Evolutionary conservation across 2,888 invertebrate species (phyloP), one percentile per base, ranked within the genome.

Genomic region (Nysson spinosus): DNA sequence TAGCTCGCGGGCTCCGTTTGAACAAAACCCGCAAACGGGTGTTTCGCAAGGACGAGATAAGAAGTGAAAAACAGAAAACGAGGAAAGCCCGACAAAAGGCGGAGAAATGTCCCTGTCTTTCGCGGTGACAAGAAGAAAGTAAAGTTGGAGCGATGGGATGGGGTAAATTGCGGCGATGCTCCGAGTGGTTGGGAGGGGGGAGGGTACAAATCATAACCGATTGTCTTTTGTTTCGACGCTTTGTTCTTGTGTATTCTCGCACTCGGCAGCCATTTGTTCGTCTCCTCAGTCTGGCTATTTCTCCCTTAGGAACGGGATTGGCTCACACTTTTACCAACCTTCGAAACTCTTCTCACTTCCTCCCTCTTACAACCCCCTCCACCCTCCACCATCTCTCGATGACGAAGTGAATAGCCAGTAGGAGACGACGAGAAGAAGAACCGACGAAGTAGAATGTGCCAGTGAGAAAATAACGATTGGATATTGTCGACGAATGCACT

Each of bases 141-240:
- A 6, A 22, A 26, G n/a, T n/a, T 24, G 26, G 39, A 30, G 40
- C 24, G 47, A 30, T 4, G 17, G 40, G 32, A 9, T 16, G 24
- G 39, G 54, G 64, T 51, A 55, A 61, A 56, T 24, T 54, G 30
- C 42, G 43, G 32, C 26, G 54, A 32, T 52, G 62, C 57, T 42
- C 39, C n/a, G n/a, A n/a, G n/a, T n/a, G n/a, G n/a, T n/a, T n/a
- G n/a, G n/a, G n/a, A n/a, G n/a, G n/a, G n/a, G 67, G 55, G 66
- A 58, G 71, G 64, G 69, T 44, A 68, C 72, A 70, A 78, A 81
- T 75, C 76, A 78, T 75, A 75, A 79, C 76, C 75, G 76, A 82
- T 82, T 78, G 80, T 80, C 75, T 55, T 74, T 75, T 79, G 75
- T 76, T 71, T 73, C 70, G 61, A 65, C 57, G 71, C 71, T 77